Evolutionary conservation across 2,888 invertebrate genomes (phyloP).

Genomic region (Arctia plantaginis): DNA sequence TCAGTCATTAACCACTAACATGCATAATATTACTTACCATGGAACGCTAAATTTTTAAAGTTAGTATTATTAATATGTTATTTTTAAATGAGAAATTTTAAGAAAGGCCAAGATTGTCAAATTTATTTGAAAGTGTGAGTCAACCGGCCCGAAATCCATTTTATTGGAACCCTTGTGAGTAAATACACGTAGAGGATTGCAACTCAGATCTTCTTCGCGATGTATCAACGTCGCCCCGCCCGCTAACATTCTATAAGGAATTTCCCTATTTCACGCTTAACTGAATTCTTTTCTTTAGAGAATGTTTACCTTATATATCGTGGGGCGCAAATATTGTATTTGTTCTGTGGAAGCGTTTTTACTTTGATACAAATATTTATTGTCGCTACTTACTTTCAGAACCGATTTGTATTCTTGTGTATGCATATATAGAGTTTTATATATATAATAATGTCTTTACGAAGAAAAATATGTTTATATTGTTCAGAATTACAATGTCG

Average conservation of each 20-base stretch:
- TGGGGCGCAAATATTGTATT: conserved; percentile 46
- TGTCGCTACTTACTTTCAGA: conserved; percentile 18
- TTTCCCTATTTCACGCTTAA: conserved; percentile 58
- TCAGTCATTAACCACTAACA: no score
- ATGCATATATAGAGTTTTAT: neutral
- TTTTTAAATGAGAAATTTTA: neutral
- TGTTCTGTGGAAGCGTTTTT: conserved; percentile 42
- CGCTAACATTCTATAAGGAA: conserved; percentile 52
- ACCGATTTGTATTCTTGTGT: conserved; percentile 19
- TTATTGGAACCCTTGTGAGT: conserved; percentile 21
- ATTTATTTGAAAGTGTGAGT: conserved; percentile 6
- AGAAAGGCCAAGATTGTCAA: neutral
- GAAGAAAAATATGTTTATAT: neutral
- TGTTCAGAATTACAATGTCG: neutral
- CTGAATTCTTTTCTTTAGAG: conserved; percentile 50
- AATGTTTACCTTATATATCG: conserved; percentile 45
- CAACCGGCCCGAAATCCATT: conserved; percentile 14
- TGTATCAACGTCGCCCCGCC: conserved; percentile 53
- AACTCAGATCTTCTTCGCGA: conserved; percentile 44
- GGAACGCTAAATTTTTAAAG: neutral
- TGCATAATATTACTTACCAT: no score
- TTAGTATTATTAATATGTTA: neutral
- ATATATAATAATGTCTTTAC: neutral
- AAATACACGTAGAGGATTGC: conserved; percentile 44
- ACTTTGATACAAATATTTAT: conserved; percentile 50